These are phyloP conservation scores for Agraylea sexmaculata DNA, from an alignment of 1,140 invertebrate species.

Conservation along the genomic window DNA sequence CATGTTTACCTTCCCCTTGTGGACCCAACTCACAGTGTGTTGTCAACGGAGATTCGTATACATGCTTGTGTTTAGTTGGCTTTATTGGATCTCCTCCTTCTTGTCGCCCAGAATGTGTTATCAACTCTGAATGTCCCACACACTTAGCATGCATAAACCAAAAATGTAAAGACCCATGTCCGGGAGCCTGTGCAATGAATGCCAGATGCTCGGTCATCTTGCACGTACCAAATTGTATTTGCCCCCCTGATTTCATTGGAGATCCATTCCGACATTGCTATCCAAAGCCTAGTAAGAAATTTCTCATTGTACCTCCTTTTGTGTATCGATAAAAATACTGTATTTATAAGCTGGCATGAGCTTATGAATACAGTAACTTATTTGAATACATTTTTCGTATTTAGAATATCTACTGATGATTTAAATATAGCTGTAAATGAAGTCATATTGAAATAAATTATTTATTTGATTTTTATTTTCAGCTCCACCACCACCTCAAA, in stretches of 20 bases:
- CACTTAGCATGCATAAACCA: conserved; percentile 50
- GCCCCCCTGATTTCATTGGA: conserved; percentile 45
- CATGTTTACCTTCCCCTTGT: conserved; percentile 53
- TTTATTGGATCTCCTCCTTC: conserved; percentile 49
- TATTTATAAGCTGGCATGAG: no score
- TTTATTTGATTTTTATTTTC: conserved; percentile 1
- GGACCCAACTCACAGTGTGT: conserved; percentile 51
- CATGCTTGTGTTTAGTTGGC: conserved; percentile 47
- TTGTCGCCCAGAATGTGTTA: conserved; percentile 54
- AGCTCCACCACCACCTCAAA: conserved; percentile 31
- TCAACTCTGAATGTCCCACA: conserved; percentile 49
- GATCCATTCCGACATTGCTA: conserved; percentile 46
- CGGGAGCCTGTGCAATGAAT: conserved; percentile 46
- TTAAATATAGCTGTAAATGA: conserved; percentile 4
- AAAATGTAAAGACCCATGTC: conserved; percentile 51
- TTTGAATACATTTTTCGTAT: no score
- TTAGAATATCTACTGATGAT: no score
- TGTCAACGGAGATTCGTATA: conserved; percentile 42
- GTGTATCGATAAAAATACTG: neutral
- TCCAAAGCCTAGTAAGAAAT: conserved; percentile 34
- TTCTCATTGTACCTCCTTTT: conserved; percentile 8
- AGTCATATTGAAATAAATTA: neutral
- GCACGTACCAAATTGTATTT: conserved; percentile 50
- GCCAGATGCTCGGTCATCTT: conserved; percentile 47
- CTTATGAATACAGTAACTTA: no score